Percentiles rank a stretch among this genome's conserved stretches.
Evolutionary conservation across 2,113 vertebrate genomes (phyloP).

Genomic region (Pelusios castaneus): DNA sequence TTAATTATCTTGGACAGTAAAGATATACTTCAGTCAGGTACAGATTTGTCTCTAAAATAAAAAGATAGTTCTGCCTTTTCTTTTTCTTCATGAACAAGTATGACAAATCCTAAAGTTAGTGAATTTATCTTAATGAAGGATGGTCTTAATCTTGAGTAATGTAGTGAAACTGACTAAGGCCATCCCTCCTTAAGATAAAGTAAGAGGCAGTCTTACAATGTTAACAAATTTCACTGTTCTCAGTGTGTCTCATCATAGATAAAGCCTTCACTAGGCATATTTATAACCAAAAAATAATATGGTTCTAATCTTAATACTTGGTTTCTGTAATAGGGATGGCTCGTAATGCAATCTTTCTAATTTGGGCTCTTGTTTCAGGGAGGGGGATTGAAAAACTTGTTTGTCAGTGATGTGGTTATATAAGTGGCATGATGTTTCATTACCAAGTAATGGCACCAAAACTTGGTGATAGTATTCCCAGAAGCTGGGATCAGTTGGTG

Average conservation of each 20-base stretch:
- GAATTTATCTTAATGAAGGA: neutral
- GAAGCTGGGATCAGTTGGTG: too few species aligned
- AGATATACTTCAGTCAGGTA: neutral
- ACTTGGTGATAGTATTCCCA: neutral
- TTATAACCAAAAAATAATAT: neutral
- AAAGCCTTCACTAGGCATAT: neutral
- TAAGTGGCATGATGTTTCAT: neutral
- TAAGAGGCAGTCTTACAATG: neutral
- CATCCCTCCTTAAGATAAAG: neutral
- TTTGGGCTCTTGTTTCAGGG: neutral
- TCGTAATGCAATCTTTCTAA: neutral
- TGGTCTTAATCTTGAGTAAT: neutral
- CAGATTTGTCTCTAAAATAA: neutral
- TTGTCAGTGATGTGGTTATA: neutral
- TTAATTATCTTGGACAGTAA: neutral
- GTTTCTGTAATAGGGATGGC: neutral
- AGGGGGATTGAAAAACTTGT: neutral
- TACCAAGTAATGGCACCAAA: neutral
- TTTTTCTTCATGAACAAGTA: neutral
- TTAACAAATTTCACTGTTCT: neutral
- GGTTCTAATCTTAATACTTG: neutral
- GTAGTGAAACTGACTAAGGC: neutral
- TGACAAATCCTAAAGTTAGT: neutral
- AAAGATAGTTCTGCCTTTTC: neutral
- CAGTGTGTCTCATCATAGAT: neutral